Base-by-base conservation (phyloP, 2,113 vertebrate genomes). In the Psittacus erithacus region DNA sequence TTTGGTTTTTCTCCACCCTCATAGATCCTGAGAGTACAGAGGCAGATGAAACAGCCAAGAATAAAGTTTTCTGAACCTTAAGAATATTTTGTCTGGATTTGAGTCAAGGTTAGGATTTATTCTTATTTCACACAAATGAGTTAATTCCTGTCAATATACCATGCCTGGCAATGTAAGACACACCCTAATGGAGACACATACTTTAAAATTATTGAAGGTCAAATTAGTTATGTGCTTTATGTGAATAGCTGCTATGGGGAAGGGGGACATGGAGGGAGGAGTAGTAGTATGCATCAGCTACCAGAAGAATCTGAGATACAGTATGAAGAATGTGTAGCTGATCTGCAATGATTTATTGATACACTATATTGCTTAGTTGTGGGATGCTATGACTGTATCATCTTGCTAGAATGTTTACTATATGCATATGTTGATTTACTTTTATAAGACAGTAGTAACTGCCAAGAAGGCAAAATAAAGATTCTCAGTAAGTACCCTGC, bases 381-480 rank as follows among this genome's bases (percentile, higher is more conserved):
- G 35, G 59, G 19, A 63, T n/a, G 9, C 12, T 47, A 71, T n/a
- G 15, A 13, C 7, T 88, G 7, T n/a, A 86, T 59, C 49, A 91
- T 10, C 50, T 94, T 81, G 38, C 38, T 75, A 44, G 63, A 70
- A 80, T 25, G 43, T 74, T 90, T 88, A 39, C 53, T 83, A 27
- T 67, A 86, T 1, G 2, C 17, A 53, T 88, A 67, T 24, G 49
- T 41, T 89, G 89, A 84, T 94, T 91, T 88, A 91, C 31, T 86
- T 90, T 88, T 74, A 63, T 39, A 86, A 59, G 23, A 79, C 18
- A 55, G 39, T 49, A 90, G 82, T 86, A 90, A 67, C 19, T 63
- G 33, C 18, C 88, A 95, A 88, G 84, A 82, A 91, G 31, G 50
- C 44, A 90, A 90, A 93, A 93, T 76, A 82, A 90, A 95, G 44